These are phyloP conservation scores for Saccostrea cuccullata DNA, from an alignment of 1,140 invertebrate species.

Conservation along the genomic window DNA sequence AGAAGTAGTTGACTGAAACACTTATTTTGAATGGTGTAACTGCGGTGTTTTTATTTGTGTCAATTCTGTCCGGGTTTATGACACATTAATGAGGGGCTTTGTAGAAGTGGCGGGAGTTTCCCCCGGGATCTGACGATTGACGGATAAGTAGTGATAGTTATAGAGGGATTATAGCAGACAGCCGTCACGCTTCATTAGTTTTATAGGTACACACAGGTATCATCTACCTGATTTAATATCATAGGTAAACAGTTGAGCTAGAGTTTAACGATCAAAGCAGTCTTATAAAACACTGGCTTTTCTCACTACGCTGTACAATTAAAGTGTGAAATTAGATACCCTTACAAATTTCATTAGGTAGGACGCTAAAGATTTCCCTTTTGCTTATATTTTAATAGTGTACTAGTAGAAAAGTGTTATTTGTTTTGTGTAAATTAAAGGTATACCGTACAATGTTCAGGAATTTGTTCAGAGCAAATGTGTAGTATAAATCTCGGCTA, in stretches of 20 bases:
- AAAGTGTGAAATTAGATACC: constrained; percentile 27
- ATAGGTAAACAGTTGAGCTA: background rate
- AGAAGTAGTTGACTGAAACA: background rate
- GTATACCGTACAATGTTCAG: background rate
- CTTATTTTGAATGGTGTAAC: background rate
- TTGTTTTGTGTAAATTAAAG: background rate
- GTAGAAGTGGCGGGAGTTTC: background rate
- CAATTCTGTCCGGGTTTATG: background rate
- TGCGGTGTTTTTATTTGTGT: background rate
- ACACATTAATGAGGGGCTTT: background rate
- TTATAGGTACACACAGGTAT: constrained; percentile 22
- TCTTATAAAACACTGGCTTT: constrained; percentile 5
- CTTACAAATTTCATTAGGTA: background rate
- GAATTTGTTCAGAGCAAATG: background rate
- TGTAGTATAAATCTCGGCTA: background rate
- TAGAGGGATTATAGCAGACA: background rate
- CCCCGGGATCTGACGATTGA: background rate
- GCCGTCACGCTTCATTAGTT: background rate
- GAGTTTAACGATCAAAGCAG: constrained; percentile 5
- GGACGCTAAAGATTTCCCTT: background rate
- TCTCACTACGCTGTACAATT: background rate
- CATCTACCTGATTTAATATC: background rate
- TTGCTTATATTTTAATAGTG: background rate
- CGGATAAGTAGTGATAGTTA: constrained; percentile 14
- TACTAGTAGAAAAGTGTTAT: background rate